A percentile compares a stretch with the other conserved stretches of the same genome.
Evolutionary conservation across 2,888 invertebrate genomes (phyloP).

Genomic region (Diplolepis rosae): DNA sequence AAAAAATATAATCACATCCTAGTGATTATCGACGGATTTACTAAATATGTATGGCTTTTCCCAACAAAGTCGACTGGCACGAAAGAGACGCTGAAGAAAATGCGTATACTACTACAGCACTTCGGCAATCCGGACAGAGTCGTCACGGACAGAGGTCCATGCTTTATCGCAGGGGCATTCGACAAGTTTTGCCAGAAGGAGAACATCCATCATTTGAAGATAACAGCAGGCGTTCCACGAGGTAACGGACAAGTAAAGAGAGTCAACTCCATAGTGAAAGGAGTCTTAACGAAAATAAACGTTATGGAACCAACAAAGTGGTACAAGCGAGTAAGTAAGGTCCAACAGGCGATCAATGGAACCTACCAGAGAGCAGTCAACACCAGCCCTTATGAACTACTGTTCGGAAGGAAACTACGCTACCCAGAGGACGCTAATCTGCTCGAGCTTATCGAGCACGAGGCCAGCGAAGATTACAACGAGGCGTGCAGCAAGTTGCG

Average conservation of each 20-base stretch:
- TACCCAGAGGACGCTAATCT: not conserved
- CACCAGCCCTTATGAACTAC: slow-evolving; percentile 7
- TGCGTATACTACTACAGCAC: too few relatives aligned
- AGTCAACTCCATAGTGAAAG: not conserved
- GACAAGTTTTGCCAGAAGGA: too few relatives aligned
- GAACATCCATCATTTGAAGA: not conserved
- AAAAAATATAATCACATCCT: not conserved
- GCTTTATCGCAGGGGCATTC: not conserved
- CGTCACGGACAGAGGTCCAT: not conserved
- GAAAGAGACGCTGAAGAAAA: not conserved
- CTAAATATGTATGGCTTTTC: slow-evolving; percentile 7
- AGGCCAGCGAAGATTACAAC: not conserved
- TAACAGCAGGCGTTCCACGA: not conserved
- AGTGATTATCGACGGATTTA: not conserved
- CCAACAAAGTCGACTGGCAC: not conserved
- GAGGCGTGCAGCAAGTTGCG: not conserved
- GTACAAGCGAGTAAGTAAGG: not conserved
- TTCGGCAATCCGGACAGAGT: not conserved
- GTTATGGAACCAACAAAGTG: slow-evolving; percentile 19
- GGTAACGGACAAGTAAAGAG: slow-evolving; percentile 8
- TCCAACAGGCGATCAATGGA: slow-evolving; percentile 7
- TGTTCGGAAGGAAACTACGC: not conserved
- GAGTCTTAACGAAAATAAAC: not conserved
- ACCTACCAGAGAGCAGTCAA: not conserved
- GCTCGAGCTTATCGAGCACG: not conserved